Percentiles rank a stretch among this genome's conserved stretches.
Conservation (phyloP, 1,140 invertebrate species). For the Drosophila albomicans region DNA sequence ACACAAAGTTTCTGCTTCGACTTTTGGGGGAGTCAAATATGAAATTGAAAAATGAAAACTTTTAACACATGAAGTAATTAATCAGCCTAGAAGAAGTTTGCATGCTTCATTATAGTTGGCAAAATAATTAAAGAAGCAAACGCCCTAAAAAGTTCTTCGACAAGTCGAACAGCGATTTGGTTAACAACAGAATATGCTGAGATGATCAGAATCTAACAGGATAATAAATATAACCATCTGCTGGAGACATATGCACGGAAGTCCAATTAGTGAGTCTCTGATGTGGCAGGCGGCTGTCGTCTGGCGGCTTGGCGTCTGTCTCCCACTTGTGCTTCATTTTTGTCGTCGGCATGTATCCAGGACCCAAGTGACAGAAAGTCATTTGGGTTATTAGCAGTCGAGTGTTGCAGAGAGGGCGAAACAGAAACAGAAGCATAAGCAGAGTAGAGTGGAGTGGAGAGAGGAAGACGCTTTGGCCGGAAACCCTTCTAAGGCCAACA, state of each 20-base stretch:
- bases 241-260: constrained; percentile 15
- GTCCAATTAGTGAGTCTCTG: constrained; percentile 47
- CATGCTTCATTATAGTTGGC: too few relatives aligned
- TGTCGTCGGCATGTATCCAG: constrained; percentile 37
- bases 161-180: background rate
- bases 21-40: too few relatives aligned
- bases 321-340: constrained; percentile 8
- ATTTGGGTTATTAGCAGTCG: constrained; percentile 79
- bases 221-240: constrained; percentile 9
- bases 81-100: too few relatives aligned
- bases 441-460: constrained; percentile 1
- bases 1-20: too few relatives aligned
- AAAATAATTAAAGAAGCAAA: background rate
- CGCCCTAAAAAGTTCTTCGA: background rate
- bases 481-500: constrained; percentile 66
- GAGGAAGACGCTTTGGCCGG: constrained; percentile 21
- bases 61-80: too few relatives aligned
- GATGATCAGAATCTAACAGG: constrained; percentile 3
- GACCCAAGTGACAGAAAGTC: constrained; percentile 73
- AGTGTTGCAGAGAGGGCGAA: constrained; percentile 23
- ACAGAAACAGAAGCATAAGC: constrained; percentile 1
- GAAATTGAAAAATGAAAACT: too few relatives aligned
- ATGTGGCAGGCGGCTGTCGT: constrained; percentile 3
- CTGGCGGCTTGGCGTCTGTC: background rate
- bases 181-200: background rate